Conservation (phyloP, 2,113 vertebrate genomes). For the Cyprinodon brontotheroides region DNA sequence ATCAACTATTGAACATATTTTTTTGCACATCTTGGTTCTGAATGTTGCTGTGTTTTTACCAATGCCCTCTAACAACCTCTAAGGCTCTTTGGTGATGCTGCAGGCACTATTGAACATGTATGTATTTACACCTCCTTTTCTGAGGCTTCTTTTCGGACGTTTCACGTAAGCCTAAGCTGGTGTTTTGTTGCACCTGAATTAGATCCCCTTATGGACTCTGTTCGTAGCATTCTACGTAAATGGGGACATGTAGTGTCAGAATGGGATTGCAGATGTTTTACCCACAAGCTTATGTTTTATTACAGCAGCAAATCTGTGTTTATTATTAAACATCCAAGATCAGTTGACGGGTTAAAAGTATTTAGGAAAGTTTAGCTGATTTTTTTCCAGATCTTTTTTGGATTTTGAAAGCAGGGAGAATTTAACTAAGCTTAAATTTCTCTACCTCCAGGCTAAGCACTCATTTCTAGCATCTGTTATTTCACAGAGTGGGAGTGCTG, state of each 20-base stretch:
- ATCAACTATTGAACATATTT: too few species aligned
- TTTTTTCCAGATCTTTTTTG: slow-evolving; percentile 15
- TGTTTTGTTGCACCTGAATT: slow-evolving; percentile 55
- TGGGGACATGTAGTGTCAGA: slow-evolving; percentile 37
- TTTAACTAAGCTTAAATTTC: slow-evolving; percentile 22
- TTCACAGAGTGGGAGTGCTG: slow-evolving; percentile 3
- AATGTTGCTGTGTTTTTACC: not conserved
- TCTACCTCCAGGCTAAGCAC: slow-evolving; percentile 34
- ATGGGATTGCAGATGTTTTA: slow-evolving; percentile 25
- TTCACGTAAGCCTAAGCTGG: slow-evolving; percentile 37
- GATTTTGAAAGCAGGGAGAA: slow-evolving; percentile 1
- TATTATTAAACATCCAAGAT: slow-evolving; percentile 55
- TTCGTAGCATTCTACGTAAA: slow-evolving; percentile 46
- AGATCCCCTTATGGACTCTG: slow-evolving; percentile 40
- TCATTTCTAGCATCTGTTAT: slow-evolving; percentile 29
- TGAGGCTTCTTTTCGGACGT: slow-evolving; percentile 1
- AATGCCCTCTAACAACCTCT: not conserved
- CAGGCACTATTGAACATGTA: not conserved
- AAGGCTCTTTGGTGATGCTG: not conserved
- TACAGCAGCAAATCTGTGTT: slow-evolving; percentile 35
- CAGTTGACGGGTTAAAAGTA: slow-evolving; percentile 38
- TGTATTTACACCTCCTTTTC: not conserved
- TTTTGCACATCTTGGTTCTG: not conserved
- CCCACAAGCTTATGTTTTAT: slow-evolving; percentile 41
- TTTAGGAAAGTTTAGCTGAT: slow-evolving; percentile 30